These are phyloP conservation scores for Dynastes tityus DNA, from an alignment of 2,888 invertebrate genomes.

Conservation along the genomic window DNA sequence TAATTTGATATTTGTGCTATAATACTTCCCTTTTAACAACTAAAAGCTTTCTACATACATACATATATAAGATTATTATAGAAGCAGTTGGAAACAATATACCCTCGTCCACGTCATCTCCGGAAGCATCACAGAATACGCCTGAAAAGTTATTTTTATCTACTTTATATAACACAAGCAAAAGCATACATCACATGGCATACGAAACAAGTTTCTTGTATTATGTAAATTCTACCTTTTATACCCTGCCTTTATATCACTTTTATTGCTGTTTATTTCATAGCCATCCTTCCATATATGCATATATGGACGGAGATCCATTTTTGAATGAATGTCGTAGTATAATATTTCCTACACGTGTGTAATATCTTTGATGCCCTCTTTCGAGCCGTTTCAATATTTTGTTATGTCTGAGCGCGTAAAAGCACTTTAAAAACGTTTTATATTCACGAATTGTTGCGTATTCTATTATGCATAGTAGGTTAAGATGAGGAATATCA, in stretches of 20 bases:
- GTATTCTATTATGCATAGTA: too few relatives aligned
- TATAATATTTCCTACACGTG: constrained; percentile 22
- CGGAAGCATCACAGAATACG: neutral
- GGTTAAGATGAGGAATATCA: too few relatives aligned
- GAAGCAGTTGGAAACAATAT: neutral
- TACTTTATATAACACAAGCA: constrained; percentile 7
- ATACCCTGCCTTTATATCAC: constrained; percentile 48
- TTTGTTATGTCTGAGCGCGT: constrained; percentile 14
- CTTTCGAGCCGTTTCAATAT: constrained; percentile 8
- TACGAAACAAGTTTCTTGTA: constrained; percentile 45
- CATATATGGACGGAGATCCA: constrained; percentile 19
- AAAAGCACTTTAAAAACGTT: constrained; percentile 29
- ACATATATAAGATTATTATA: neutral
- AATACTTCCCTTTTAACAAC: too few relatives aligned
- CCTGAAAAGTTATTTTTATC: constrained; percentile 30
- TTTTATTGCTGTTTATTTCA: constrained; percentile 46
- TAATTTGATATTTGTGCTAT: too few relatives aligned
- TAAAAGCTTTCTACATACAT: too few relatives aligned
- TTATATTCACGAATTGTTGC: constrained; percentile 7
- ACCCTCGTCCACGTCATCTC: constrained; percentile 2
- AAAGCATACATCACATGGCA: constrained; percentile 16
- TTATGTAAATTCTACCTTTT: constrained; percentile 51
- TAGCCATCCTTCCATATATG: constrained; percentile 24
- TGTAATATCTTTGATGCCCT: constrained; percentile 2
- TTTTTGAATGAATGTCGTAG: constrained; percentile 30